Evolutionary conservation across 2,113 vertebrate genomes (phyloP).

Genomic region (Archilochus colubris): DNA sequence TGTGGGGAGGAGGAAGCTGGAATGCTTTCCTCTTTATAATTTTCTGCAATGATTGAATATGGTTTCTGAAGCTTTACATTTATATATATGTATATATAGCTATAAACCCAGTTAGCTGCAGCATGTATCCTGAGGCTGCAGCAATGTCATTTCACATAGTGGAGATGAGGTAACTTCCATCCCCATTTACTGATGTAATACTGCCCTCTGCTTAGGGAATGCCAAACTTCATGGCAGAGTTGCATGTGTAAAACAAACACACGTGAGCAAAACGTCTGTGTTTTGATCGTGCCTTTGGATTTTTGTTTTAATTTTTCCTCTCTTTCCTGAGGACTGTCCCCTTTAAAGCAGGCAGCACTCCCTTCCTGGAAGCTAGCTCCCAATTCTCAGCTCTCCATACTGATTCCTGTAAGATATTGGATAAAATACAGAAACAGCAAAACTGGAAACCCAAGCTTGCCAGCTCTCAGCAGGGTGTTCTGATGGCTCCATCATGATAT

Average conservation of each 20-base stretch:
- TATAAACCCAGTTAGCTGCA: not conserved
- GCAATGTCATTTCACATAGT: not conserved
- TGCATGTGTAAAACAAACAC: not conserved
- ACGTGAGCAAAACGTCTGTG: not conserved
- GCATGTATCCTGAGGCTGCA: not conserved
- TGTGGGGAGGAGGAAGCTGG: not conserved
- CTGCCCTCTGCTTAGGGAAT: conserved; percentile 62
- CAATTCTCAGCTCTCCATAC: not conserved
- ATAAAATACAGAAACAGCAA: not conserved
- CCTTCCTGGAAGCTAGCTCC: not conserved
- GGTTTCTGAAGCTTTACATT: not conserved
- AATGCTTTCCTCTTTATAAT: not conserved
- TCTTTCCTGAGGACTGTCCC: not conserved
- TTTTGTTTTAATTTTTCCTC: not conserved
- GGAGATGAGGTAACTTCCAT: conserved; percentile 4
- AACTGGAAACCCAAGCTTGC: not conserved
- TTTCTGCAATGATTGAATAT: not conserved
- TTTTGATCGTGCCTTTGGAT: not conserved
- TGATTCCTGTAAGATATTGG: not conserved
- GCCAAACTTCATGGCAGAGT: conserved; percentile 33
- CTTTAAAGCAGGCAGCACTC: not conserved
- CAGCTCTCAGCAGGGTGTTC: not conserved
- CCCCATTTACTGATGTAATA: conserved; percentile 36
- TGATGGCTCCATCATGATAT: not conserved
- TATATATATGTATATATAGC: too few relatives aligned